Base-by-base conservation (phyloP, 2,113 vertebrate species). In the Myiagra hebetior region DNA sequence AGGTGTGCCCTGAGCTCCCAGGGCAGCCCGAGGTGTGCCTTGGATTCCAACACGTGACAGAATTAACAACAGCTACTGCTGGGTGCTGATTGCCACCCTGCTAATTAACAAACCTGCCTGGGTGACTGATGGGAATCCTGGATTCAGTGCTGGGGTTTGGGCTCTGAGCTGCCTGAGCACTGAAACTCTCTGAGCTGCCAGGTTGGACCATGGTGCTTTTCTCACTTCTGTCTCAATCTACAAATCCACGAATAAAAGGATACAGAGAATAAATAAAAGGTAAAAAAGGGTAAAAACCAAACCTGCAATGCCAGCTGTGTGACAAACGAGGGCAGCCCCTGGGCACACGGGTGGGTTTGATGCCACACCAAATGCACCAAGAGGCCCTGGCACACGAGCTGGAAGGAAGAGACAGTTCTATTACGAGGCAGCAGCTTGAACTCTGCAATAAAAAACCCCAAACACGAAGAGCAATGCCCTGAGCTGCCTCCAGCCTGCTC, bases 331-430 rank as follows among this genome's bases (percentile, higher is more conserved):
- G 27, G 62, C 14, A 64, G 83, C 74, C 59, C 68, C 87, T 12
- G 64, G 75, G 78, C 75, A 81, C 27, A 12, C 10, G 79, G 8
- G 0, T 0, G 24, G 10, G 2, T 47, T 13, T 28, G 37, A 2
- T 53, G 81, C 67, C 92, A 41, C 73, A 5, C 16, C 23, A 11
- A 27, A 81, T 13, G 18, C 27, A 9, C 55, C 5, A 23, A 15
- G 31, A 31, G 35, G 73, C 74, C 23, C 50, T 67, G 77, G 73
- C 31, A 4, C 0, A 1, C 0, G 9, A 27, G 60, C 2, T 26
- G 63, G 52, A 31, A 84, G 85, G 69, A 73, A 60, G 53, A 52
- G 69, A 59, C 47, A 35, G 55, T 0, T 62, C 55, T 35, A 5
- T 63, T 6, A 50, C 23, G 64, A 81, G 60, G 30, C 10, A 87